A percentile compares a stretch with the other conserved stretches of the same genome.
Conservation (phyloP, 2,113 vertebrate species). For the Dascyllus trimaculatus region DNA sequence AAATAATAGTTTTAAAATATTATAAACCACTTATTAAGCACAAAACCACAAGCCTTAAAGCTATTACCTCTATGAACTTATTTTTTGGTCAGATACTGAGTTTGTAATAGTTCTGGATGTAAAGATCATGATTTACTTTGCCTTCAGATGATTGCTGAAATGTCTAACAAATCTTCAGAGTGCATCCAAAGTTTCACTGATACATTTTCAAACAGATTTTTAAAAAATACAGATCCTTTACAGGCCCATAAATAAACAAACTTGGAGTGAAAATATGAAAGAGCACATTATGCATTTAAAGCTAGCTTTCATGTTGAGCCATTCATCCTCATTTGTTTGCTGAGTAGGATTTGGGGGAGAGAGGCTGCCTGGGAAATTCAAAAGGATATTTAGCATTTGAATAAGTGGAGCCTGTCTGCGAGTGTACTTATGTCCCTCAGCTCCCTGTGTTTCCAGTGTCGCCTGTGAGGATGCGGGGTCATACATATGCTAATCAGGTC, state of each 20-base stretch:
- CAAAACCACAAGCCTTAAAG: not conserved
- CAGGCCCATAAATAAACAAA: slow-evolving; percentile 35
- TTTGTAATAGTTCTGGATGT: not conserved
- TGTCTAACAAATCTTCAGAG: slow-evolving; percentile 14
- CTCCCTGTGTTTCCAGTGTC: slow-evolving; percentile 67
- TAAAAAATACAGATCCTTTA: slow-evolving; percentile 5
- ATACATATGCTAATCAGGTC: slow-evolving; percentile 83
- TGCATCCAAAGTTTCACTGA: not conserved
- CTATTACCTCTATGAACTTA: not conserved
- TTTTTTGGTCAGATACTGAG: not conserved
- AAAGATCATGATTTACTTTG: slow-evolving; percentile 2
- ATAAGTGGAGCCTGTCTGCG: slow-evolving; percentile 70
- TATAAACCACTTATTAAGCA: no score
- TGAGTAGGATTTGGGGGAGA: slow-evolving; percentile 52
- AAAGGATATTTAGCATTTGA: slow-evolving; percentile 81
- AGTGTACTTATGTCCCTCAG: slow-evolving; percentile 73
- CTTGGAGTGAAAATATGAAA: slow-evolving; percentile 50
- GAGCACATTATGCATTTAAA: slow-evolving; percentile 50
- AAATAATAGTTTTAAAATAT: not conserved
- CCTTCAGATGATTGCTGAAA: not conserved
- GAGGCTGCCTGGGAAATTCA: slow-evolving; percentile 76
- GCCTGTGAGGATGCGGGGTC: slow-evolving; percentile 69
- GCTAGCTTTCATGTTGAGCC: slow-evolving; percentile 60
- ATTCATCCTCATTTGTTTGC: slow-evolving; percentile 76
- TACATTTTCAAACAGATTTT: slow-evolving; percentile 23